Evolutionary conservation across 2,888 invertebrate species (phyloP).

Genomic region (Sarcophaga caerulescens): DNA sequence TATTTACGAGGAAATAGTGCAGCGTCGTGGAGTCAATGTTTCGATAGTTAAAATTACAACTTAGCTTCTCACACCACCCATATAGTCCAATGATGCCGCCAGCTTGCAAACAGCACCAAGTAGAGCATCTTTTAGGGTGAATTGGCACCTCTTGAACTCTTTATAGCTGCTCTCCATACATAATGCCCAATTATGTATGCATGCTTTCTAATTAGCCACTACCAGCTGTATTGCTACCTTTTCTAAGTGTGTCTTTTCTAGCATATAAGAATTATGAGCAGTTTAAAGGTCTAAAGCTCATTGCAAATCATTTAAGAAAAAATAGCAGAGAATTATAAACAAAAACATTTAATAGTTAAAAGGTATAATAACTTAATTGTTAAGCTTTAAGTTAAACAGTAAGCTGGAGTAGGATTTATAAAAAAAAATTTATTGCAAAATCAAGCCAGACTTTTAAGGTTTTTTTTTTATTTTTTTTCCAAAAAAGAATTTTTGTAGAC

Average conservation of each 20-base stretch:
- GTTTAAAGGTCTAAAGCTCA: conserved; percentile 1
- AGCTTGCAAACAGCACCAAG: no score
- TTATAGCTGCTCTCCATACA: no score
- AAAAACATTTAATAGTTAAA: conserved; percentile 2
- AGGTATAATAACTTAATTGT: conserved; percentile 55
- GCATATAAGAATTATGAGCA: conserved; percentile 43
- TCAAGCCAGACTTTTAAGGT: not conserved
- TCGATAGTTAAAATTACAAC: no score
- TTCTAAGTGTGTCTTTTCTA: not conserved
- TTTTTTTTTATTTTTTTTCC: conserved; percentile 2
- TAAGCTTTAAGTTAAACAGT: not conserved
- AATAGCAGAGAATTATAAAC: conserved; percentile 2
- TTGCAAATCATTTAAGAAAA: conserved; percentile 6
- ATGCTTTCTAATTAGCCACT: not conserved
- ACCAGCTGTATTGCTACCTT: not conserved
- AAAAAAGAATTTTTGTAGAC: not conserved
- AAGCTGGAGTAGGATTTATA: conserved; percentile 13
- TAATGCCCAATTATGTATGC: no score
- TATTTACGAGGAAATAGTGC: no score
- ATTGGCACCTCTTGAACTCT: no score
- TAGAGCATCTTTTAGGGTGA: no score
- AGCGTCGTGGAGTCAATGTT: no score
- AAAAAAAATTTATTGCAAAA: conserved; percentile 12
- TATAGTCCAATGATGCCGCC: no score
- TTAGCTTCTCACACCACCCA: no score